phyloP scores from a whole-genome alignment of 2,888 invertebrate genomes.

The Pollenia angustigena region DNA sequence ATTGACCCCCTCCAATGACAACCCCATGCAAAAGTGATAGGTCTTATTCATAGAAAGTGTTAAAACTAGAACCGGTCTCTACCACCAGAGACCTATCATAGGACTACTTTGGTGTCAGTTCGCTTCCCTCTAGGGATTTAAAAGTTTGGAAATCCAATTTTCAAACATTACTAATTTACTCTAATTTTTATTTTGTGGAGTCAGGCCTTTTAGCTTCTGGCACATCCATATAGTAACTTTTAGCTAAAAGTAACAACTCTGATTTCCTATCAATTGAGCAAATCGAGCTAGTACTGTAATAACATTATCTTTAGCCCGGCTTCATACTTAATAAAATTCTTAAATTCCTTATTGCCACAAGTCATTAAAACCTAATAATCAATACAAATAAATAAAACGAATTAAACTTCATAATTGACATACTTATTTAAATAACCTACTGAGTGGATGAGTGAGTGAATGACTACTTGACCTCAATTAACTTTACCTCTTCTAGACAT shows the following conservation, averaged over 20 bases:
- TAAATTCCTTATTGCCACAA: constrained; percentile 11
- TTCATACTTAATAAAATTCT: background rate
- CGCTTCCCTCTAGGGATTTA: too few relatives aligned
- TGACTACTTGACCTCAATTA: constrained; percentile 52
- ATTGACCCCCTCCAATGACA: too few relatives aligned
- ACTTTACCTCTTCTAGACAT: constrained; percentile 1
- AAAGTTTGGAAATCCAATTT: too few relatives aligned
- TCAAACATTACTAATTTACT: too few relatives aligned
- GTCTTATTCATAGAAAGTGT: too few relatives aligned
- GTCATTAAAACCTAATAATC: constrained; percentile 8
- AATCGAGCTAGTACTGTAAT: background rate
- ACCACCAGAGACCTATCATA: too few relatives aligned
- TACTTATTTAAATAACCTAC: background rate
- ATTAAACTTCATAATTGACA: constrained; percentile 7
- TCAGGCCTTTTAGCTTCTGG: too few relatives aligned
- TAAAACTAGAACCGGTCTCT: too few relatives aligned
- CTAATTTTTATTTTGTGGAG: too few relatives aligned
- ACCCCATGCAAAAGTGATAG: too few relatives aligned
- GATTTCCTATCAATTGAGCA: background rate
- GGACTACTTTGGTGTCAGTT: too few relatives aligned
- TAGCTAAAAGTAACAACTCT: background rate
- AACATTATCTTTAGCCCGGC: background rate
- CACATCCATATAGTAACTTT: background rate
- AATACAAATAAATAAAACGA: constrained; percentile 24
- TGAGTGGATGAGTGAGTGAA: background rate